These are phyloP conservation scores for Netelia inedita DNA, from an alignment of 2,888 invertebrate species.

Conservation along the genomic window DNA sequence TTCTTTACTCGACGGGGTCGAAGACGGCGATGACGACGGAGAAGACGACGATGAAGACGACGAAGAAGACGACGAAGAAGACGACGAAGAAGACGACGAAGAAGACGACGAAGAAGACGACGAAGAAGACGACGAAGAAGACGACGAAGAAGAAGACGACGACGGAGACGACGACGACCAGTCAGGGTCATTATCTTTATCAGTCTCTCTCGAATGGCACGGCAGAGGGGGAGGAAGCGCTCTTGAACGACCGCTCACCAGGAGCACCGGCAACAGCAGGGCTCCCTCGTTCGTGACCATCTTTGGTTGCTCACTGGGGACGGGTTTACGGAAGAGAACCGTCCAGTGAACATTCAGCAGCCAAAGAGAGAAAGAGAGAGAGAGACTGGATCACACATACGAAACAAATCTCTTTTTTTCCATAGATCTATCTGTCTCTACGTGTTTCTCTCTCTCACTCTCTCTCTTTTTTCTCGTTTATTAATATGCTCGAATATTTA, in stretches of 20 bases:
- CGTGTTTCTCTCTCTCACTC: slow-evolving; percentile 18
- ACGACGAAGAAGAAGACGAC: neutral
- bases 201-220: slow-evolving; percentile 77
- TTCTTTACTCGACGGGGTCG: slow-evolving; percentile 50
- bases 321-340: slow-evolving; percentile 72
- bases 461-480: slow-evolving; percentile 12
- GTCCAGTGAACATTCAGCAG: slow-evolving; percentile 45
- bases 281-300: slow-evolving; percentile 77
- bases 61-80: neutral
- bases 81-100: neutral
- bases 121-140: neutral
- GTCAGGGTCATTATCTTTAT: slow-evolving; percentile 80
- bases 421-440: too few relatives aligned
- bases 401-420: slow-evolving; percentile 4
- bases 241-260: slow-evolving; percentile 62
- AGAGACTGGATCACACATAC: slow-evolving; percentile 52
- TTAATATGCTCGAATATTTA: neutral
- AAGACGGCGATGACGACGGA: neutral
- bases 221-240: slow-evolving; percentile 41
- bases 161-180: slow-evolving; percentile 36
- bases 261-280: slow-evolving; percentile 55
- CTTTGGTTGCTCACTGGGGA: slow-evolving; percentile 74
- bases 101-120: neutral
- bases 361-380: slow-evolving; percentile 46
- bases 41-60: slow-evolving; percentile 10